These are phyloP conservation scores for Drosophila bunnanda DNA, from an alignment of 2,888 invertebrate genomes.

Conservation along the genomic window DNA sequence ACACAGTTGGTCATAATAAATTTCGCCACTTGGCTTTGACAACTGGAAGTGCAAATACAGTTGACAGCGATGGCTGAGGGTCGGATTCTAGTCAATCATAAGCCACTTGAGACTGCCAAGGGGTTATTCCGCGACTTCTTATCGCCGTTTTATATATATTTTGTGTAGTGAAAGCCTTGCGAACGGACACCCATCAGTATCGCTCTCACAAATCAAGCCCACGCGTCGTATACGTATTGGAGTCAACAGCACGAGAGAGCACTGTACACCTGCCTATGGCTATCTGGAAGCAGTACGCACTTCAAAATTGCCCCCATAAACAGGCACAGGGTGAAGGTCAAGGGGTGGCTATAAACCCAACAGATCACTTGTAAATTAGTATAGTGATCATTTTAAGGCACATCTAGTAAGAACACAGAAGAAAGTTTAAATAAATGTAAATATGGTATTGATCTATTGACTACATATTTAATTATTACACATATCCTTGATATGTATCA, in stretches of 20 bases:
- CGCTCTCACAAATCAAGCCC: slow-evolving; percentile 35
- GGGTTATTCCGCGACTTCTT: slow-evolving; percentile 28
- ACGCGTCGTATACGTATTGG: slow-evolving; percentile 31
- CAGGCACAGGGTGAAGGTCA: background rate
- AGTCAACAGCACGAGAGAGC: background rate
- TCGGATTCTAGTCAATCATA: slow-evolving; percentile 22
- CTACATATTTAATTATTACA: too few species aligned
- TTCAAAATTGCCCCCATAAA: slow-evolving; percentile 21
- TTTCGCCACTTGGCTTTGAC: slow-evolving; percentile 29
- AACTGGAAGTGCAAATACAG: slow-evolving; percentile 14
- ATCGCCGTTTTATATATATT: slow-evolving; percentile 4
- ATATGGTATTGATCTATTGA: background rate
- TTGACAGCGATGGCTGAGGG: slow-evolving; percentile 23
- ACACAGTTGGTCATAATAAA: slow-evolving; percentile 18
- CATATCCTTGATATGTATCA: too few species aligned
- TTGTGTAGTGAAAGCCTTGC: slow-evolving; percentile 26
- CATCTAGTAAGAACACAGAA: background rate
- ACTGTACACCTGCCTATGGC: background rate
- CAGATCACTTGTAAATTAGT: background rate
- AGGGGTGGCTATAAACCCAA: background rate
- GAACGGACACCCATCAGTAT: slow-evolving; percentile 8
- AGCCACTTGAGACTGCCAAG: slow-evolving; percentile 31
- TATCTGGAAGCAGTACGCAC: slow-evolving; percentile 5
- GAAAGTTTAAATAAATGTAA: background rate
- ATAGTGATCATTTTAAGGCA: background rate